Base-by-base conservation (phyloP, 1,140 invertebrate species). In the Rhagoletis zephyria region DNA sequence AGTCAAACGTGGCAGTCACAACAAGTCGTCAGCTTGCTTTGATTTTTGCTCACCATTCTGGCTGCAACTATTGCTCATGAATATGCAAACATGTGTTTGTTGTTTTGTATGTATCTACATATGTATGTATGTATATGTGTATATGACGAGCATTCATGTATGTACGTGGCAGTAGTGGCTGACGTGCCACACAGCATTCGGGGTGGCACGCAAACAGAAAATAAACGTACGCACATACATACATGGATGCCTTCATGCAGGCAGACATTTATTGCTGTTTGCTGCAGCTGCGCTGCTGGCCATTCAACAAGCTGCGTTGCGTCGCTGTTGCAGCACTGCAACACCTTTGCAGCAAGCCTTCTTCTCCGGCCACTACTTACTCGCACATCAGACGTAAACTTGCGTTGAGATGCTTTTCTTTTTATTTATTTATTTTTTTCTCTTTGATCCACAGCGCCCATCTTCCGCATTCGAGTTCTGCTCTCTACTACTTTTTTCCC, bases 21-120 rank as follows among this genome's bases (percentile, higher is more conserved):
- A 4, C 61, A 59, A 19, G 30, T 30, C 6, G 64, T 14, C 10
- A n/a, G 64, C 40, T 67, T 19, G 19, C 2, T 67, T 10, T 67
- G 64, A 67, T 67, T 67, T 67, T 67, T 67, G 19, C 40, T 67
- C 30, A 30, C 9, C 64, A 40, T 30, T 30, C 64, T 42, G 64
- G 19, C 12, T 67, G 64, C 64, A 67, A 67, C 64, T 7, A 30
- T 30, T 67, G 64, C 64, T 67, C 64, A 67, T 67, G 64, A 67
- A 67, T 67, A 67, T 67, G 64, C 64, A 10, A 10, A 30, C 9
- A 67, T 67, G 64, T 56, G 51, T 56, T 30, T 30, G 30, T 30
- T 30, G 30, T 30, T 30, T 30, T 30, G 51, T 56, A 56, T 56
- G 10, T 10, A 56, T 3, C 1, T 67, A 9, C 40, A 30, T 40